Percentiles rank a stretch among this genome's conserved stretches.
Evolutionary conservation across 2,797 vertebrate genomes (phyloP).

Genomic region (Oreochromis mossambicus): DNA sequence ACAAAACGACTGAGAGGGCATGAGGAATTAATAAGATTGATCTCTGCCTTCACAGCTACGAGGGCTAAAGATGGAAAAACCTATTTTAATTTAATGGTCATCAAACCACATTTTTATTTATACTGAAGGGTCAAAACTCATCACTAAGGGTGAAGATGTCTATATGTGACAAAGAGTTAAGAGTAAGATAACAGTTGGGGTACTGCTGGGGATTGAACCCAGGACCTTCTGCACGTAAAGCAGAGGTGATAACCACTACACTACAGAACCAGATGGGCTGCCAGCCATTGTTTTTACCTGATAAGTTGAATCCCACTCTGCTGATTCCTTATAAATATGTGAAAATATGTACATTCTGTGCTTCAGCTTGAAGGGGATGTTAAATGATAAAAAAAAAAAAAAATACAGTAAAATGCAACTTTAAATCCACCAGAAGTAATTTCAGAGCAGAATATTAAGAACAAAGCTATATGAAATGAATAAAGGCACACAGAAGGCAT

Average conservation of each 20-base stretch:
- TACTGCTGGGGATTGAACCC: background rate
- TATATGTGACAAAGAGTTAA: background rate
- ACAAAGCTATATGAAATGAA: background rate
- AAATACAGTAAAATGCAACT: background rate
- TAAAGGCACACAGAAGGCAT: background rate
- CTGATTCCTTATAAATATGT: background rate
- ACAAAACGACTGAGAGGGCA: background rate
- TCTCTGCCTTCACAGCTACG: no score
- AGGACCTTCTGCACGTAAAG: background rate
- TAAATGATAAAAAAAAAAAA: no score
- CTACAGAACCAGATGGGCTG: constrained; percentile 13
- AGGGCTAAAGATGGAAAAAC: background rate
- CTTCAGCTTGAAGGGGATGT: background rate
- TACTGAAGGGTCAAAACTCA: background rate
- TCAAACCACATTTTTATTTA: background rate
- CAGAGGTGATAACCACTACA: background rate
- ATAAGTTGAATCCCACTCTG: background rate
- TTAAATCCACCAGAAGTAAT: background rate
- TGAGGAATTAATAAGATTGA: background rate
- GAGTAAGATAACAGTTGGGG: background rate
- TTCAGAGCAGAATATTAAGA: background rate
- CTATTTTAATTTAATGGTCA: background rate
- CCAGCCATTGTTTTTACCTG: background rate
- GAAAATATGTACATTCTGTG: background rate
- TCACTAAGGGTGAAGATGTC: background rate